Percentiles rank a stretch among this genome's conserved stretches.
phyloP scores from a whole-genome alignment of 2,113 vertebrate species.

The Sus scrofa region DNA sequence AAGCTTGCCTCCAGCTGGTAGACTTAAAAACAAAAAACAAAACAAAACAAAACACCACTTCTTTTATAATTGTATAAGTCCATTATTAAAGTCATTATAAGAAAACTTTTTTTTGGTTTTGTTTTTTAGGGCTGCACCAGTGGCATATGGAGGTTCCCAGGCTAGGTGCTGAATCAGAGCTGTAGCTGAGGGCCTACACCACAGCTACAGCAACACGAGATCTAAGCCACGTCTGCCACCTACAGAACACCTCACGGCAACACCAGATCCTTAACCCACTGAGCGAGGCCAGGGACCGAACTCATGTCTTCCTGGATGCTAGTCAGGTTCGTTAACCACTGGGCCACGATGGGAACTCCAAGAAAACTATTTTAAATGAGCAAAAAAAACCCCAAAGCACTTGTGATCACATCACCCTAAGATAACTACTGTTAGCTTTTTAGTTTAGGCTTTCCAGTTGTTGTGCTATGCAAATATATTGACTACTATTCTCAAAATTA shows the following conservation, averaged over 20 bases:
- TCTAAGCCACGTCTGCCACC: no score
- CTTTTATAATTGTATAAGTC: conserved; percentile 2
- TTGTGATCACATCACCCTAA: neutral
- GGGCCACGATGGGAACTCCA: no score
- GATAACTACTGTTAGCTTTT: neutral
- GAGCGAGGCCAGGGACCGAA: no score
- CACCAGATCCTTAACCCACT: no score
- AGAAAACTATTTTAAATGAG: neutral
- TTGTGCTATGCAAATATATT: neutral
- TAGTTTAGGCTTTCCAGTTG: neutral
- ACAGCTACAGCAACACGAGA: no score
- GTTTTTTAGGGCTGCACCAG: no score
- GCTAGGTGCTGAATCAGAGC: no score
- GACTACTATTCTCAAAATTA: neutral
- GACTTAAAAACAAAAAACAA: neutral
- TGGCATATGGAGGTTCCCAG: no score
- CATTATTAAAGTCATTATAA: neutral
- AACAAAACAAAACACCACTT: no score
- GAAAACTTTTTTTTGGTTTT: neutral
- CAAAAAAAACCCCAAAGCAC: neutral
- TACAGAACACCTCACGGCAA: no score
- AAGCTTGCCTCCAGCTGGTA: neutral
- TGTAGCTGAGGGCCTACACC: no score
- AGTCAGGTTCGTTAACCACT: no score
- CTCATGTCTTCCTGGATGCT: rapidly evolving